phyloP scores from a whole-genome alignment of 2,888 invertebrate genomes.

The Schizotus pectinicornis region DNA sequence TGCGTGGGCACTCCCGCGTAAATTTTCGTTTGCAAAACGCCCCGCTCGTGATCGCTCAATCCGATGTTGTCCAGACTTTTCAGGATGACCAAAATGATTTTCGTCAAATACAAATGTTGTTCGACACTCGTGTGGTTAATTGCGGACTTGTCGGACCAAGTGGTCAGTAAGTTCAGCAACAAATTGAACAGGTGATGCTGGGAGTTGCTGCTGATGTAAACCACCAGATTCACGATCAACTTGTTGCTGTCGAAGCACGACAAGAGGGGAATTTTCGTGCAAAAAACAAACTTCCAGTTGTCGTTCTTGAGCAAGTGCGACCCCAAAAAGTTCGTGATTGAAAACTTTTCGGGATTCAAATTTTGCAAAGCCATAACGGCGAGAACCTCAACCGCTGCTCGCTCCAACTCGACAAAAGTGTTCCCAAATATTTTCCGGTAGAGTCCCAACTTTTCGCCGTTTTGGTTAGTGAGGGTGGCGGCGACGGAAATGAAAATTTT shows the following conservation, averaged over 20 bases:
- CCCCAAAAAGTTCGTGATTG: slow-evolving; percentile 62
- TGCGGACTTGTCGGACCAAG: slow-evolving; percentile 74
- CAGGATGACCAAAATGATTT: slow-evolving; percentile 67
- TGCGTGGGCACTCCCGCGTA: slow-evolving; percentile 73
- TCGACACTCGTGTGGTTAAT: slow-evolving; percentile 68
- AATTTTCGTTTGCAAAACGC: slow-evolving; percentile 62
- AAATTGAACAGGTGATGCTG: slow-evolving; percentile 57
- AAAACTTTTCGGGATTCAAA: slow-evolving; percentile 59
- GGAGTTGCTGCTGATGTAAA: slow-evolving; percentile 62
- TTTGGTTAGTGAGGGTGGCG: slow-evolving; percentile 60
- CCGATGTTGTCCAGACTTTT: slow-evolving; percentile 59
- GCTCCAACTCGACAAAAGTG: slow-evolving; percentile 63
- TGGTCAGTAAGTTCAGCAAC: slow-evolving; percentile 63
- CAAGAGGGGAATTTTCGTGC: slow-evolving; percentile 67
- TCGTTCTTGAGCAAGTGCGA: slow-evolving; percentile 60
- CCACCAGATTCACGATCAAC: slow-evolving; percentile 66
- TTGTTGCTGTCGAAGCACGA: slow-evolving; percentile 59
- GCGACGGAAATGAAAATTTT: slow-evolving; percentile 63
- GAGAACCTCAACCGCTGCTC: slow-evolving; percentile 66
- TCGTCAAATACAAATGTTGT: slow-evolving; percentile 75
- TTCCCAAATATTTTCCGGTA: slow-evolving; percentile 60
- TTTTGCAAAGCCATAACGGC: slow-evolving; percentile 64
- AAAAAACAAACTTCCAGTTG: slow-evolving; percentile 73
- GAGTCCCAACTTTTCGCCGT: slow-evolving; percentile 53
- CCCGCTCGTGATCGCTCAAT: slow-evolving; percentile 42